Percentiles rank a stretch among this genome's conserved stretches.
These are phyloP conservation scores for Trididemnum nubilum DNA, from an alignment of 23 tunicate genomes.

Conservation along the genomic window DNA sequence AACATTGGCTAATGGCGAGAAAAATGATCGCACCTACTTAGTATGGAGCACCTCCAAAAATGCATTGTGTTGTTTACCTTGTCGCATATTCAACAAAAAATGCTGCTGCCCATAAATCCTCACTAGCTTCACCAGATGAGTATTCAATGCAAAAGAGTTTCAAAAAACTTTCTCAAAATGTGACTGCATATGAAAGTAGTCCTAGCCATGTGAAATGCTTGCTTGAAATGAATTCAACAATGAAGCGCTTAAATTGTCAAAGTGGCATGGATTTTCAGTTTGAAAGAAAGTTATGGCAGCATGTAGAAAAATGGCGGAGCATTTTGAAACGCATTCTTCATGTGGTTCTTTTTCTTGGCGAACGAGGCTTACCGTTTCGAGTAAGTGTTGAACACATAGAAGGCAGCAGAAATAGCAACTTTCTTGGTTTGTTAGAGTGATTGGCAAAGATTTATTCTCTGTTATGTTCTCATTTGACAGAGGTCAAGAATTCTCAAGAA, in stretches of 20 bases:
- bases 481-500: not conserved
- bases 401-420: constrained; percentile 1
- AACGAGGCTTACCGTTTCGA: constrained; percentile 5
- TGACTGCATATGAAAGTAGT: constrained; percentile 1
- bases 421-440: constrained; percentile 9
- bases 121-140: not conserved
- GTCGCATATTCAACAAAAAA: constrained; percentile 11
- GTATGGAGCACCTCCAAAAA: constrained; percentile 3
- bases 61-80: not conserved
- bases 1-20: too few relatives aligned
- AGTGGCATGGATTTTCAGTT: too few relatives aligned
- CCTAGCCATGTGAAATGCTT: not conserved
- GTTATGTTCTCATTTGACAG: not conserved
- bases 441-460: not conserved
- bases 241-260: too few relatives aligned
- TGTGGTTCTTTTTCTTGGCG: constrained; percentile 2
- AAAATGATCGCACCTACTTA: too few relatives aligned
- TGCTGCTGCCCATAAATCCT: not conserved
- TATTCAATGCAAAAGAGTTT: not conserved
- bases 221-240: too few relatives aligned
- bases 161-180: not conserved
- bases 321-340: not conserved
- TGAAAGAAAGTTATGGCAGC: too few relatives aligned
- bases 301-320: not conserved
- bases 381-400: too few relatives aligned